Base-by-base conservation (phyloP, 2,113 vertebrate genomes). In the Eurypyga helias region DNA sequence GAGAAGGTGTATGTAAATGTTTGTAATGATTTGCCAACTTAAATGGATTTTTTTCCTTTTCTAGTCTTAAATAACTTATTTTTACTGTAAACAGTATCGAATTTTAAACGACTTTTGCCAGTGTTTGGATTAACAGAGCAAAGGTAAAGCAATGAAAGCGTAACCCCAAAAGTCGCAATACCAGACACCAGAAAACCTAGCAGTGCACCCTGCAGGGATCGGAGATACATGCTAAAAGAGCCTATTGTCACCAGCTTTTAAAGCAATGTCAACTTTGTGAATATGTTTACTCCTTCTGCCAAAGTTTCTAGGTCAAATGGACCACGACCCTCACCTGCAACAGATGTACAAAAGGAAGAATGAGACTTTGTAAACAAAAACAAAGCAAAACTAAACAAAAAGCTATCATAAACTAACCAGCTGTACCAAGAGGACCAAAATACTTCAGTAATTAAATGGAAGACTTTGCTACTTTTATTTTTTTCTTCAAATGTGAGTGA, bases 281-380 rank as follows among this genome's bases (percentile, higher is more conserved):
- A 98, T 96, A 91, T 98, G 96, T 98, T 98, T 98, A 94, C 98
- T 98, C 98, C 98, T 97, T 98, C 97, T 98, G 97, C 98, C 98
- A 98, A 98, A 98, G 98, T 94, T 98, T 98, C 98, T 98, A 98
- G 98, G 98, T 98, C 97, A 96, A 98, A 98, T 41, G 98, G 98
- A 98, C 98, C 98, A 93, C 90, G 93, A 95, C 92, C 96, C 45
- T 79, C 97, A 11, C 92, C 98, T 95, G 96, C 97, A 96, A 95
- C 89, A 96, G 98, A 97, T 73, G 88, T 96, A 87, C 98, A 97
- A 89, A 98, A 98, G 95, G 98, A 98, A 98, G 98, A 98, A 96
- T 98, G 94, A 98, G 95, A 97, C 97, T 97, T 91, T 98, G 85
- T 96, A 90, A 95, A 91, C 88, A 77, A 95, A 94, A 91, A 25